phyloP scores from a whole-genome alignment of 2,888 invertebrate genomes.

The Nymphalis urticae region DNA sequence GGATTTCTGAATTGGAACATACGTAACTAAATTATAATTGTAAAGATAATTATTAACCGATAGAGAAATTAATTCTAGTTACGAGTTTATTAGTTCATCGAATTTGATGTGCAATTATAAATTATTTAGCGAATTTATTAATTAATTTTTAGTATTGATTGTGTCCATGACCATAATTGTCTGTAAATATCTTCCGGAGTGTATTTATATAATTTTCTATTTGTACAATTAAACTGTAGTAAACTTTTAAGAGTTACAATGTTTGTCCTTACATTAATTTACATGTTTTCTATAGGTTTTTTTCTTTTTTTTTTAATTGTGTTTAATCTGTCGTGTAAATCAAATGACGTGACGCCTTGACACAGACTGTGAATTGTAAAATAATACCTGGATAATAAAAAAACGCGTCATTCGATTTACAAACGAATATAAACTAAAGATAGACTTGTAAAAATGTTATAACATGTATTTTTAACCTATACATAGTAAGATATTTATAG shows the following conservation, averaged over 20 bases:
- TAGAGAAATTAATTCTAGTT: conserved; percentile 72
- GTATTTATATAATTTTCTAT: conserved; percentile 60
- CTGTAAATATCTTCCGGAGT: conserved; percentile 76
- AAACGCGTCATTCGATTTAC: conserved; percentile 44
- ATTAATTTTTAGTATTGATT: conserved; percentile 59
- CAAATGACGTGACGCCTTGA: conserved; percentile 47
- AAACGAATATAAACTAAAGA: conserved; percentile 64
- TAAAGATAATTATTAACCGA: conserved; percentile 72
- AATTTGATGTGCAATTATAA: conserved; percentile 66
- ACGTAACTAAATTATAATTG: conserved; percentile 77
- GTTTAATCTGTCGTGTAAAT: conserved; percentile 53
- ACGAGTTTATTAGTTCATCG: conserved; percentile 66
- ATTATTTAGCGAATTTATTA: conserved; percentile 76
- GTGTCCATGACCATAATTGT: conserved; percentile 62
- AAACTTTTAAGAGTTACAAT: conserved; percentile 49
- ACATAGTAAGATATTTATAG: conserved; percentile 82
- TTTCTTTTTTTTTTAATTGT: conserved; percentile 52
- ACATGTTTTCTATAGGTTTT: conserved; percentile 52
- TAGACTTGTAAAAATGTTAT: conserved; percentile 82
- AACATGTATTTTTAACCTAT: conserved; percentile 82
- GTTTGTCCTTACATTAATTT: conserved; percentile 39
- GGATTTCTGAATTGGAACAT: conserved; percentile 71
- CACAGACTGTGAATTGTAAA: conserved; percentile 33
- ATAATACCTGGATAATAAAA: conserved; percentile 22
- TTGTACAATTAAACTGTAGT: conserved; percentile 60